These are phyloP conservation scores for Pteria penguin DNA, from an alignment of 2,888 invertebrate species.

Conservation along the genomic window DNA sequence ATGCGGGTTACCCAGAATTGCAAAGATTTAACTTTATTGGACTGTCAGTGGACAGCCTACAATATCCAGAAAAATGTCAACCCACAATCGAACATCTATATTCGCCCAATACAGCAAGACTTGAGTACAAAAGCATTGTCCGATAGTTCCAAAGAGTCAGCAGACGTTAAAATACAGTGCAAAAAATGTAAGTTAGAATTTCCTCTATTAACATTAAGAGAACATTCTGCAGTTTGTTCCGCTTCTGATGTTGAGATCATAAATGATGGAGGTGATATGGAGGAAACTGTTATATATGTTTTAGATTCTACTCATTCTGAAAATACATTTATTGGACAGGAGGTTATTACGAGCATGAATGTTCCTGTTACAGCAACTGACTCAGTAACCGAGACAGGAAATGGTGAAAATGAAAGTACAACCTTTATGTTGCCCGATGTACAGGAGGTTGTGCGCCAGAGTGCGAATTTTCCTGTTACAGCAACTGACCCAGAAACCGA, in stretches of 20 bases:
- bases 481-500: neutral
- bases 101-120: neutral
- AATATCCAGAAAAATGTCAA: neutral
- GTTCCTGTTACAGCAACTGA: too few relatives aligned
- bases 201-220: neutral
- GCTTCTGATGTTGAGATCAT: neutral
- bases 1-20: neutral
- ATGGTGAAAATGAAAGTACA: too few relatives aligned
- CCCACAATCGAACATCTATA: conserved; percentile 1
- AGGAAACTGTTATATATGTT: too few relatives aligned
- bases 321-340: too few relatives aligned
- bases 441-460: too few relatives aligned
- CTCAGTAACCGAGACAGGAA: too few relatives aligned
- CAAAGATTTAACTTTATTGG: neutral
- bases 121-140: neutral
- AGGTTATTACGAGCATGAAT: too few relatives aligned
- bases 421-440: too few relatives aligned
- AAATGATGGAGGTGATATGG: too few relatives aligned
- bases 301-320: too few relatives aligned
- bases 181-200: neutral
- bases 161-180: neutral
- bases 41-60: neutral
- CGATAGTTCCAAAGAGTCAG: neutral
- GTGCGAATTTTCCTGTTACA: neutral
- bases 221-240: neutral